A percentile compares a stretch with the other conserved stretches of the same genome.
These are phyloP conservation scores for Schizothorax lantsangensis DNA, from an alignment of 2,797 vertebrate genomes.

Conservation along the genomic window DNA sequence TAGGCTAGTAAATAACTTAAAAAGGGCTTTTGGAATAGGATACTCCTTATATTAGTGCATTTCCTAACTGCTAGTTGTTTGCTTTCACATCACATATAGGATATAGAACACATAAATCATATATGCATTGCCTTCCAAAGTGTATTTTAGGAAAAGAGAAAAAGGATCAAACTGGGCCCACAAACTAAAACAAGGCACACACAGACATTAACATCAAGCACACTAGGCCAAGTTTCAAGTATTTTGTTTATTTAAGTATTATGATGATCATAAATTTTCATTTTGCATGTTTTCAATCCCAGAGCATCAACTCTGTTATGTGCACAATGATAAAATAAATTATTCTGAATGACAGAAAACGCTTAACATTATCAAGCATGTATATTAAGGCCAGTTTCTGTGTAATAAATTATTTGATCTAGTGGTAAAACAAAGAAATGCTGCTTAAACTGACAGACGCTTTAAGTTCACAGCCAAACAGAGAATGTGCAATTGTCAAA, in stretches of 20 bases:
- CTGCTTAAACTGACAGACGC: slow-evolving; percentile 50
- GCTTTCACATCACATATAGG: not conserved
- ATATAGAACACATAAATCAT: too few species aligned
- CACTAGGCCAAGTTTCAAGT: slow-evolving; percentile 46
- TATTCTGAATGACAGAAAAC: slow-evolving; percentile 85
- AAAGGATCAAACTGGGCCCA: not conserved
- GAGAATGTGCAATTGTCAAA: slow-evolving; percentile 55
- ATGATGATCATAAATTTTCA: slow-evolving; percentile 79
- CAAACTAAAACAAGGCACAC: not conserved
- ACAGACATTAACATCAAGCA: slow-evolving; percentile 8
- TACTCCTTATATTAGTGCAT: too few species aligned
- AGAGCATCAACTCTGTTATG: slow-evolving; percentile 85
- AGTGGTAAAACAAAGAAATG: slow-evolving; percentile 71
- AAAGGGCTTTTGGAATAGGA: too few species aligned
- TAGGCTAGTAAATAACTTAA: too few species aligned
- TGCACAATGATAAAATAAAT: slow-evolving; percentile 92
- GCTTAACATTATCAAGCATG: slow-evolving; percentile 87
- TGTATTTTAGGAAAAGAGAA: not conserved
- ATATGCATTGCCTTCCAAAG: too few species aligned
- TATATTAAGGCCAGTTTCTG: slow-evolving; percentile 89
- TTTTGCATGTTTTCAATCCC: slow-evolving; percentile 84
- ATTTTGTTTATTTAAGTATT: slow-evolving; percentile 85
- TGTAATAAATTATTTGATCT: slow-evolving; percentile 84
- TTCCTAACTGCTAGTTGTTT: not conserved
- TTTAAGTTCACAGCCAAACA: slow-evolving; percentile 64